Evolutionary conservation across 2,113 vertebrate species (phyloP), one percentile per base, ranked within the genome.

Genomic region (Terrapene triunguis): DNA sequence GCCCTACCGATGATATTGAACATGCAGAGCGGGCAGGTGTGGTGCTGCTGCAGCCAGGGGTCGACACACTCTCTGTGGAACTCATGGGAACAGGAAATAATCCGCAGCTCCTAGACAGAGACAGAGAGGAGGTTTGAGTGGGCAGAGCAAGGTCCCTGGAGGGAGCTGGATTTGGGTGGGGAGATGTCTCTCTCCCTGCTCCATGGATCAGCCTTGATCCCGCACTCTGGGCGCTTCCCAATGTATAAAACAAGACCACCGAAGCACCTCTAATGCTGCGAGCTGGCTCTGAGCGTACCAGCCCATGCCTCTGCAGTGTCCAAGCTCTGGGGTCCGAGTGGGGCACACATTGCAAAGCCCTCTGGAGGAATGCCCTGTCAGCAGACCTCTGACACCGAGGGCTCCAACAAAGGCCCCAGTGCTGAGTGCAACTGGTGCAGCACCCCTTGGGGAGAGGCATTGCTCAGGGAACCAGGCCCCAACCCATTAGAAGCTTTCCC

Each of bases 11-110:
- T 98, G 97, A 99, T 99, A 98, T 99, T 99, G 98, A 99, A 99
- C 99, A 99, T 99, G 99, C 99, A 99, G 90, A 99, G 99, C 0
- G 99, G 99, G 82, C 99, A 99, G 1, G 99, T 99, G 95, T 98
- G 99, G 89, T 99, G 99, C 85, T 99, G 99, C 89, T 99, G 98
- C 51, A 99, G 98, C 99, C 99, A 99, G 79, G 99, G 99, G 97
- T 99, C 99, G 80, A 99, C 99, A 50, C 99, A 99, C 59, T 98
- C 98, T 91, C 99, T 99, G 88, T 99, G 99, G 97, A 99, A 99
- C 97, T 99, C 99, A 0, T 99, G 99, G 91, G 98, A 98, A 80
- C 99, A 99, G 0, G 99, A 99, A 98, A 99, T 99, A 97, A 99
- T 99, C 94, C 99, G 99, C 90, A 99, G 96, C 65, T 99, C 99